Evolutionary conservation across 2,113 vertebrate species (phyloP).

Genomic region (Siniperca knerii): DNA sequence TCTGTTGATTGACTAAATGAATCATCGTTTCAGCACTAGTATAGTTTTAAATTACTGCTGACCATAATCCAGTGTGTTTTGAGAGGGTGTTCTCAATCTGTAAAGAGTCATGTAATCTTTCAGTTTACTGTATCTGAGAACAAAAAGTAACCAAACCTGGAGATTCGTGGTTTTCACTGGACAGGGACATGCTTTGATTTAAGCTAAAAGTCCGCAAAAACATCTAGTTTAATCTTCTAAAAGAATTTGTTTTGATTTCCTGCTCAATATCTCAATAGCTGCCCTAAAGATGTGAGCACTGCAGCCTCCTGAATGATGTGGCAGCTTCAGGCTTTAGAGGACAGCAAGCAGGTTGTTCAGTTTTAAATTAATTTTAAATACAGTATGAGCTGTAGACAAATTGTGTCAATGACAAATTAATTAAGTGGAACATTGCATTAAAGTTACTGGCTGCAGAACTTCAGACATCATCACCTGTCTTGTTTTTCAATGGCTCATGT

Average conservation of each 20-base stretch:
- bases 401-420: neutral
- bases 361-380: neutral
- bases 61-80: slow-evolving; percentile 1
- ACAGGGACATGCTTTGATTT: neutral
- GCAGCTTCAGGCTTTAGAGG: neutral
- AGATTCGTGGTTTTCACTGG: neutral
- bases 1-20: neutral
- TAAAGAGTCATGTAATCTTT: neutral
- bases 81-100: neutral
- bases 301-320: neutral
- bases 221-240: neutral
- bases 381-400: neutral
- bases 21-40: neutral
- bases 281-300: neutral
- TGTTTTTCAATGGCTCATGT: neutral
- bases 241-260: neutral
- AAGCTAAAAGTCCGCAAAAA: neutral
- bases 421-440: neutral
- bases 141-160: neutral
- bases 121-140: neutral
- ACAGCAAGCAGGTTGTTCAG: neutral
- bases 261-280: neutral
- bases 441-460: neutral
- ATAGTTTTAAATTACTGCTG: neutral
- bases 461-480: neutral